Conservation (phyloP, 2,113 vertebrate species). For the Aphyosemion australe region DNA sequence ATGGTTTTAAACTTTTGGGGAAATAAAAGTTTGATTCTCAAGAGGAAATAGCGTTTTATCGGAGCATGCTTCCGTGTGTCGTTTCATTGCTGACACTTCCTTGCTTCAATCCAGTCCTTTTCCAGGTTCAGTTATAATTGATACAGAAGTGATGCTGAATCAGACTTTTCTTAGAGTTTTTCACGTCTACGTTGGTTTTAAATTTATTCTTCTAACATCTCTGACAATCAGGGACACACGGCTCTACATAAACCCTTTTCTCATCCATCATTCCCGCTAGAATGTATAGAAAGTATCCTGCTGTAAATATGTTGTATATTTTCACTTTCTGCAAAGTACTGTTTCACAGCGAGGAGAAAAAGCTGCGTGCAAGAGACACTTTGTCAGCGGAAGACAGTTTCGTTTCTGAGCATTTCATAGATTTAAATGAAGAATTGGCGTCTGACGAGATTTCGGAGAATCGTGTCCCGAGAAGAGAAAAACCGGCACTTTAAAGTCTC, state of each 20-base stretch:
- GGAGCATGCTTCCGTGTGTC: slow-evolving; percentile 5
- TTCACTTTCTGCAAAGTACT: slow-evolving; percentile 60
- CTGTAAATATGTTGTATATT: slow-evolving; percentile 95
- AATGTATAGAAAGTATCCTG: slow-evolving; percentile 78
- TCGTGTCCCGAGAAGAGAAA: slow-evolving; percentile 41
- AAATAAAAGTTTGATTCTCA: slow-evolving; percentile 19
- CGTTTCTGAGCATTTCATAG: slow-evolving; percentile 43
- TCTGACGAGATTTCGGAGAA: slow-evolving; percentile 10
- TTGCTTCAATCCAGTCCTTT: not conserved
- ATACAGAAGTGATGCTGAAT: not conserved
- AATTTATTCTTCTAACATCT: slow-evolving; percentile 70
- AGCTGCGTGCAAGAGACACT: slow-evolving; percentile 50
- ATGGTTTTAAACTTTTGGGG: not conserved
- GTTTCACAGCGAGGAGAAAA: slow-evolving; percentile 32
- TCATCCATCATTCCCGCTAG: slow-evolving; percentile 84
- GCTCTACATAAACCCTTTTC: slow-evolving; percentile 83
- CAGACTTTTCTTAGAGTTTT: not conserved
- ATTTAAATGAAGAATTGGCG: slow-evolving; percentile 22
- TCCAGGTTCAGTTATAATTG: not conserved
- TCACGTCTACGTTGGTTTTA: not conserved
- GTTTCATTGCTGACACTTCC: not conserved
- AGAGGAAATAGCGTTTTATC: slow-evolving; percentile 11
- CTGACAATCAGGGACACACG: slow-evolving; percentile 91
- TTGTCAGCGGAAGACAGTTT: slow-evolving; percentile 44
- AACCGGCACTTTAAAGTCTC: slow-evolving; percentile 1